Evolutionary conservation across 2,113 vertebrate genomes (phyloP), one percentile per base, ranked within the genome.

Genomic region (Promerops cafer): DNA sequence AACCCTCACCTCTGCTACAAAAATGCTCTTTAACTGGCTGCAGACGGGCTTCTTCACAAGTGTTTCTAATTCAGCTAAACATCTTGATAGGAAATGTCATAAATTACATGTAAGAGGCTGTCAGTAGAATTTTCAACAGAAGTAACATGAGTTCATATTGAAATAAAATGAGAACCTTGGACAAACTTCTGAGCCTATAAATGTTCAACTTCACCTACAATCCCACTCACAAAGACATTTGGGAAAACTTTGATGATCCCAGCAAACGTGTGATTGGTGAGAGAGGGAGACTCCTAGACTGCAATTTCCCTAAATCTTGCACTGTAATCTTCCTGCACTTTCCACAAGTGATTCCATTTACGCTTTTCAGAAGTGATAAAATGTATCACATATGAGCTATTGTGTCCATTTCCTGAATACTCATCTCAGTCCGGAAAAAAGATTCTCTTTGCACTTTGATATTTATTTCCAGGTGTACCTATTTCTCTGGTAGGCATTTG

Each of bases 61-160:
- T 98, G 97, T 97, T 98, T 98, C 97, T 97, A 97, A 98, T 98
- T 98, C 96, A 97, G 92, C 88, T 89, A 97, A 98, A 98, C 96
- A 96, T 98, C 98, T 97, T 98, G 96, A 98, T 98, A 97, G 96
- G 96, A 97, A 98, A 97, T 97, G 97, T 97, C 96, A 95, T 98
- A 98, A 97, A 97, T 98, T 97, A 96, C 69, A 59, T n/a, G 91
- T 95, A 96, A 93, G 80, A 69, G 71, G 94, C 92, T 98, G 96
- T 98, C 97, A 97, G 95, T 95, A 97, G 83, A 97, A 97, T 97
- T 98, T 97, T 98, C 96, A 97, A 84, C 94, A 98, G 86, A 86
- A 64, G 54, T 95, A 95, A 95, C 93, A 61, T 90, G 95, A 97
- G 96, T 97, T 97, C 72, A 15, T 87, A 93, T 81, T 95, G 95